phyloP scores from a whole-genome alignment of 2,113 vertebrate genomes.

The Butorides virescens region DNA sequence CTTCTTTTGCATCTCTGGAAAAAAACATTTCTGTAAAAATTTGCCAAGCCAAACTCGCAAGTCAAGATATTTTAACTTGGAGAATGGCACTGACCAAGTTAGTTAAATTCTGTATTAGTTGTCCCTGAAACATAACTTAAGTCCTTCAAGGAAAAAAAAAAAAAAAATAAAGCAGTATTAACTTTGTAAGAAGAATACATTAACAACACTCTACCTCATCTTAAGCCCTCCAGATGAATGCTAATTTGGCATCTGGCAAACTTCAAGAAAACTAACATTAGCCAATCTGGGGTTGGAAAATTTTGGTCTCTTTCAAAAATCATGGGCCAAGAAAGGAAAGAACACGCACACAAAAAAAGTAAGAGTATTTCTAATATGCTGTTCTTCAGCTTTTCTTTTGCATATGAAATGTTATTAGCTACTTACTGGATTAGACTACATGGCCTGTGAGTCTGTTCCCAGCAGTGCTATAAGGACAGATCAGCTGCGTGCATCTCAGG shows the following conservation, averaged over 20 bases:
- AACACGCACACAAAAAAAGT: neutral
- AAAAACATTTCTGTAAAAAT: conserved; percentile 16
- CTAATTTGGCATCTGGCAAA: neutral
- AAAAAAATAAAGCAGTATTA: neutral
- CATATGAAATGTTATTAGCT: neutral
- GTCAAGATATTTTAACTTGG: conserved; percentile 35
- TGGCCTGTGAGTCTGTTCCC: neutral
- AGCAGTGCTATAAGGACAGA: neutral
- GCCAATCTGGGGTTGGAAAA: conserved; percentile 19
- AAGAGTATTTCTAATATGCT: neutral
- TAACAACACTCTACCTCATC: conserved; percentile 13
- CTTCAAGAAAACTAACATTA: conserved; percentile 20
- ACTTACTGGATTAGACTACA: neutral
- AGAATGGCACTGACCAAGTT: neutral
- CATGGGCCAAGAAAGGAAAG: neutral
- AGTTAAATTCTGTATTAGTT: conserved; percentile 32
- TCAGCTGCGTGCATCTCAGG: accelerated
- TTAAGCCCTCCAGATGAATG: neutral
- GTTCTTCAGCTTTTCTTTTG: neutral
- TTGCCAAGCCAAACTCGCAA: conserved; percentile 34
- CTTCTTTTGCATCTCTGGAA: conserved; percentile 25
- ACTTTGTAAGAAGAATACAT: conserved; percentile 12
- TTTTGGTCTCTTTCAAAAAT: neutral
- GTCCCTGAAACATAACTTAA: conserved; percentile 15
- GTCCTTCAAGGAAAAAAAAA: neutral